These are phyloP conservation scores for Gallinago undulata DNA, from an alignment of 2,113 vertebrate species.

Conservation along the genomic window DNA sequence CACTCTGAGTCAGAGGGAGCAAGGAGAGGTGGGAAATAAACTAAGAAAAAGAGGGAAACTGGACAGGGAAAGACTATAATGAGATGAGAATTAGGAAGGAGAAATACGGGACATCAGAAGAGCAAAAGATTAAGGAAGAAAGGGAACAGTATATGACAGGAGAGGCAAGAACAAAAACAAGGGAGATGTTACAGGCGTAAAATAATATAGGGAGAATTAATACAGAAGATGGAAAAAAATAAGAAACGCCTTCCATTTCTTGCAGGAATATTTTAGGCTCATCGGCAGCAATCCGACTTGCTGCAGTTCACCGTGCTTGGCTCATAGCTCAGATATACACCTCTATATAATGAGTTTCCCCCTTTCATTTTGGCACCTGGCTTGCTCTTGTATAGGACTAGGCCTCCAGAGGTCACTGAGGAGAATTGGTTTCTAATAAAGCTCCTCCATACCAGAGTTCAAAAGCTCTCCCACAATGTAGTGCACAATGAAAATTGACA, in stretches of 20 bases:
- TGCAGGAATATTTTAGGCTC: background rate
- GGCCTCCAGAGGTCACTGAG: constrained; percentile 27
- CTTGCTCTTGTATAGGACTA: constrained; percentile 3
- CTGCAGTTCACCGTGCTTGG: background rate
- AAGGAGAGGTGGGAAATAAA: background rate
- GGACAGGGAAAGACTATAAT: background rate
- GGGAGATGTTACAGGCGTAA: background rate
- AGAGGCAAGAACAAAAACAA: background rate
- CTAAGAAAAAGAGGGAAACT: background rate
- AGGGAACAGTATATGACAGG: background rate
- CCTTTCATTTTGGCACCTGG: constrained; percentile 50
- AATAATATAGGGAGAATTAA: background rate
- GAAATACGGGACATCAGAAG: background rate
- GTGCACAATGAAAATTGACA: constrained; percentile 32
- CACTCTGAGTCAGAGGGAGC: background rate
- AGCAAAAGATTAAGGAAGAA: background rate
- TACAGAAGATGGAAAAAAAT: background rate
- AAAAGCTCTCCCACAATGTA: constrained; percentile 39
- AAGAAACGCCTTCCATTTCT: background rate
- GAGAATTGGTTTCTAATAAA: constrained; percentile 53
- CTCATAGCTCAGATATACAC: background rate
- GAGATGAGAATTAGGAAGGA: background rate
- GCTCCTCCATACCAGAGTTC: constrained; percentile 22
- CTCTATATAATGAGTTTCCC: background rate
- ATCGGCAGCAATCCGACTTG: background rate